A percentile compares a stretch with the other conserved stretches of the same genome.
Evolutionary conservation across 1,140 invertebrate species (phyloP).

Genomic region (Conus betulinus): DNA sequence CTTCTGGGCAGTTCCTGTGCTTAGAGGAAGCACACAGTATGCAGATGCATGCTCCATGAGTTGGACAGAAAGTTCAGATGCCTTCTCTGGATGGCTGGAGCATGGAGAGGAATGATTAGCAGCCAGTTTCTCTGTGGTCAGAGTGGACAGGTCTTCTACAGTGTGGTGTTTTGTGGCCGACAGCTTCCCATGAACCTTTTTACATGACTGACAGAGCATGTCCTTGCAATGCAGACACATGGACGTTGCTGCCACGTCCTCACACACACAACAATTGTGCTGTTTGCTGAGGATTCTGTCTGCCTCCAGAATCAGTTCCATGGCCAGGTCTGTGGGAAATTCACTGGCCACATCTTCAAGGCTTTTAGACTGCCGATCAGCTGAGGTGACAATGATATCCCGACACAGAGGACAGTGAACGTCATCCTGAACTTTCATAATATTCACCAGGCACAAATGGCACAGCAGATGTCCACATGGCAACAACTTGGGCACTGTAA

Average conservation of each 20-base stretch:
- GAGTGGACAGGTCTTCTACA: constrained; percentile 1
- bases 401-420: constrained; percentile 7
- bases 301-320: constrained; percentile 8
- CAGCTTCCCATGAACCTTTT: neutral
- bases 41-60: neutral
- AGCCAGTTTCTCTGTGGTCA: neutral
- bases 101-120: neutral
- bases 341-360: neutral
- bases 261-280: neutral
- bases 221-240: constrained; percentile 22
- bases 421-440: neutral
- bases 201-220: neutral
- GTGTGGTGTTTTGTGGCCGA: neutral
- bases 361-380: neutral
- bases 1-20: constrained; percentile 10
- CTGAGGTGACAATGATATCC: neutral
- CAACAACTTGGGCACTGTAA: constrained; percentile 6
- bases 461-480: constrained; percentile 29
- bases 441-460: neutral
- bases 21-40: neutral
- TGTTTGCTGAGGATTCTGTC: neutral
- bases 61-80: constrained; percentile 10
- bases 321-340: constrained; percentile 27
- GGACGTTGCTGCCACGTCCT: neutral
- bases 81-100: neutral